phyloP scores from a whole-genome alignment of 2,888 invertebrate genomes.

The Cantharis rustica region DNA sequence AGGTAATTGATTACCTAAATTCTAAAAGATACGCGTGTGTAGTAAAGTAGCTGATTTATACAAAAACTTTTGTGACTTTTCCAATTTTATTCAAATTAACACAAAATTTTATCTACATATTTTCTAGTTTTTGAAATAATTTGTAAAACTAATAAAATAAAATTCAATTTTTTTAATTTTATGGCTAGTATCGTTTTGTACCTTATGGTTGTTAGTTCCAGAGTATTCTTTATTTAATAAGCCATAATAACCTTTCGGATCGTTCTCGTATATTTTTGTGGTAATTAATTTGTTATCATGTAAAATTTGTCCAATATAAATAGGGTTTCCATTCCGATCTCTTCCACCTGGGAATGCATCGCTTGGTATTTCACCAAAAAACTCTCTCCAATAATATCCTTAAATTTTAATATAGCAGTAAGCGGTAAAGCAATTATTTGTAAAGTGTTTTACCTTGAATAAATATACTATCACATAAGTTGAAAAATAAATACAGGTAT shows the following conservation, averaged over 20 bases:
- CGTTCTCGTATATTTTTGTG: background rate
- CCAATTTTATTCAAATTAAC: too few species aligned
- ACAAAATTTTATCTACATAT: too few species aligned
- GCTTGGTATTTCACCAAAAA: background rate
- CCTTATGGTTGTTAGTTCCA: background rate
- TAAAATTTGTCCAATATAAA: slow-evolving; percentile 7
- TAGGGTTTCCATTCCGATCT: background rate
- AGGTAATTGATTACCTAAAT: too few species aligned
- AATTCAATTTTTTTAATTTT: too few species aligned
- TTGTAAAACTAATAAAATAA: too few species aligned
- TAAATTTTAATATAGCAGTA: background rate
- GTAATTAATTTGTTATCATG: background rate
- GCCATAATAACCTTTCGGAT: background rate
- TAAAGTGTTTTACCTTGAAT: background rate
- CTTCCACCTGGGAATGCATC: slow-evolving; percentile 3
- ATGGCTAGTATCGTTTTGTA: too few species aligned
- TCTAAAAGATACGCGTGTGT: too few species aligned
- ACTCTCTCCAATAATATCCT: slow-evolving; percentile 15
- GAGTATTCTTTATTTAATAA: background rate
- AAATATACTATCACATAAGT: background rate
- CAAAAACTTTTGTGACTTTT: too few species aligned
- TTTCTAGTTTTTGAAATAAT: too few species aligned
- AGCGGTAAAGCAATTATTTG: background rate
- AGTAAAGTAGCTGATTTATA: too few species aligned
- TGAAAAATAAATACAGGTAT: background rate